Base-by-base conservation (phyloP, 2,888 invertebrate genomes). In the Eurois occulta region DNA sequence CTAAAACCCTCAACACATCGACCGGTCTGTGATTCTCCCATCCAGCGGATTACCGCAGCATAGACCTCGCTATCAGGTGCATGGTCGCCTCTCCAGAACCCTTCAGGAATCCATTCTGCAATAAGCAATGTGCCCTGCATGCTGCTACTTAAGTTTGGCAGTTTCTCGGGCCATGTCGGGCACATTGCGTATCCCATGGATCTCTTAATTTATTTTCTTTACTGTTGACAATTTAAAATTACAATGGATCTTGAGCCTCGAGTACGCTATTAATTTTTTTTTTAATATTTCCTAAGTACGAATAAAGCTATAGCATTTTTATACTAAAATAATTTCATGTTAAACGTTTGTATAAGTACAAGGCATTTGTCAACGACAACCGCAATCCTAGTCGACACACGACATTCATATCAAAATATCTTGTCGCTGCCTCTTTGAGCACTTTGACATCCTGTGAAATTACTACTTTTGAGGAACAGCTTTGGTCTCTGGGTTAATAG, bases 341-440 rank as follows among this genome's bases (percentile, higher is more conserved):
- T 60, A 8, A 58, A 58, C 60, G 21, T 60, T 74, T 58, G n/a
- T n/a, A 72, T 62, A 70, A 80, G 75, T 75, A 80, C 38, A n/a
- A n/a, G 70, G 75, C 73, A 78, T 83, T 78, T 80, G 81, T 78
- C 83, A 79, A 65, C 68, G 75, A 75, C 77, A 78, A 46, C 65
- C 68, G 46, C 67, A 75, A 77, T 67, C 43, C 70, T 48, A 75
- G 71, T 67, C 75, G 72, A 58, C 58, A 65, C 13, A 73, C 43
- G 78, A 81, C 64, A 80, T 48, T 80, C 58, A 69, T 70, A 70
- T 58, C 62, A 55, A 79, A 52, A 75, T 78, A 46, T 76, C 43
- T 52, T 32, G 83, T 64, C 7, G 32, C 43, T 7, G 48, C 18
- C 16, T 13, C 35, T 48, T 48, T 38, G 3, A 16, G 32, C 28